Evolutionary conservation across 2,797 vertebrate genomes (phyloP).

Genomic region (Microctenopoma steveboyesi): DNA sequence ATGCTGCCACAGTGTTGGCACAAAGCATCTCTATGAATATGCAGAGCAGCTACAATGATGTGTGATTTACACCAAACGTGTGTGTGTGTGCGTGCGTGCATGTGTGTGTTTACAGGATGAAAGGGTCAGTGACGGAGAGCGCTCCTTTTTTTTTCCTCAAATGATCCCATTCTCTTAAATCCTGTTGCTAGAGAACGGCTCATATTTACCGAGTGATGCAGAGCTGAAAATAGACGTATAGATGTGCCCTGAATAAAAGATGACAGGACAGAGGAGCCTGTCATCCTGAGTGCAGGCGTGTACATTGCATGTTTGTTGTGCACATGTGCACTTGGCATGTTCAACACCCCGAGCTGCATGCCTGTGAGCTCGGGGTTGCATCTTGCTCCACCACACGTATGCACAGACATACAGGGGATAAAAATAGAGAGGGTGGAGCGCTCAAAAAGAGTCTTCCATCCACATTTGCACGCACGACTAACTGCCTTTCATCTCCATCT

Average conservation of each 20-base stretch:
- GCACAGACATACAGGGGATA: slow-evolving; percentile 27
- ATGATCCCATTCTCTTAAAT: slow-evolving; percentile 61
- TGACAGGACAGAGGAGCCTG: slow-evolving; percentile 45
- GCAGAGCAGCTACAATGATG: slow-evolving; percentile 54
- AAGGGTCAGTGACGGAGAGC: slow-evolving; percentile 41
- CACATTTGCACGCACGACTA: slow-evolving; percentile 54
- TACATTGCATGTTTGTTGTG: not conserved
- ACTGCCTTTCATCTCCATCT: slow-evolving; percentile 59
- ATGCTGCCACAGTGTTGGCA: slow-evolving; percentile 63
- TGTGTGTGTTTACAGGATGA: slow-evolving; percentile 23
- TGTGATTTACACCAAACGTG: slow-evolving; percentile 52
- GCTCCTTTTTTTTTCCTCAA: slow-evolving; percentile 20
- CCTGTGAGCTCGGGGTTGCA: slow-evolving; percentile 44
- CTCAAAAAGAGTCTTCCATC: slow-evolving; percentile 57
- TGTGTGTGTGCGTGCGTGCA: slow-evolving; percentile 11
- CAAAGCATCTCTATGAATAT: slow-evolving; percentile 61
- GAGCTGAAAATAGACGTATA: slow-evolving; percentile 68
- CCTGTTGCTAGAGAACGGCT: slow-evolving; percentile 56
- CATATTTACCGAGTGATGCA: slow-evolving; percentile 53
- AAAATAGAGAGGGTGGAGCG: slow-evolving; percentile 46
- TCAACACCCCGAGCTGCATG: slow-evolving; percentile 1
- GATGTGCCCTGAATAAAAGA: slow-evolving; percentile 71
- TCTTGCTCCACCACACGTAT: slow-evolving; percentile 15
- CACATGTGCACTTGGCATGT: slow-evolving; percentile 34
- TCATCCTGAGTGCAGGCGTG: slow-evolving; percentile 40